Percentiles rank a stretch among this genome's conserved stretches.
Conservation (phyloP, 2,888 invertebrate genomes). For the Axea sp. region DNA sequence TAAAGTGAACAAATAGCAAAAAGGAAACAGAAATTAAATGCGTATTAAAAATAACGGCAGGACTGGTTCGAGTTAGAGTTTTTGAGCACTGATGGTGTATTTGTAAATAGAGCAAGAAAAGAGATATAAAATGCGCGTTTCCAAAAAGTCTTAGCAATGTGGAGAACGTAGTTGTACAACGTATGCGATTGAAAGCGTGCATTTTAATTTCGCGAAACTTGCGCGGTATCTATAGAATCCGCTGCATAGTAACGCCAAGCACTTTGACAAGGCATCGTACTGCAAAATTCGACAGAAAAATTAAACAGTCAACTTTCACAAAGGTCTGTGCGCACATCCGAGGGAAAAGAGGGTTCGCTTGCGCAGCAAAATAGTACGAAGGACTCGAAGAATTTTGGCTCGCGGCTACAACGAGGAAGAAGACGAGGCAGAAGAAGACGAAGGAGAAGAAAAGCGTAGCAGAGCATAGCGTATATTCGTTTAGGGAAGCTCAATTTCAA, state of each 20-base stretch:
- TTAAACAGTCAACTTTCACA: slow-evolving; percentile 61
- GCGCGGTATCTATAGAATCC: slow-evolving; percentile 60
- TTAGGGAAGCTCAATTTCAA: slow-evolving; percentile 79
- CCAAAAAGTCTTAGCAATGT: slow-evolving; percentile 48
- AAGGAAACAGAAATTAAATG: too few species aligned
- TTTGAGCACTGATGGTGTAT: too few species aligned
- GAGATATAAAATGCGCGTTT: slow-evolving; percentile 24
- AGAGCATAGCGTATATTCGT: slow-evolving; percentile 68
- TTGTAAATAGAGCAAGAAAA: slow-evolving; percentile 20
- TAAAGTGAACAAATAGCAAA: too few species aligned
- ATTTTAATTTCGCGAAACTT: slow-evolving; percentile 62
- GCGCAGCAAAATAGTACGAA: slow-evolving; percentile 52
- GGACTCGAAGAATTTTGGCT: slow-evolving; percentile 70
- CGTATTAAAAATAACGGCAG: too few species aligned
- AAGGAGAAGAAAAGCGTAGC: slow-evolving; percentile 45
- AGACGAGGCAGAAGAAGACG: slow-evolving; percentile 30
- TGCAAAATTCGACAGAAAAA: slow-evolving; percentile 61
- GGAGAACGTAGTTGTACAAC: slow-evolving; percentile 43
- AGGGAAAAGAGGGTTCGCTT: slow-evolving; percentile 45
- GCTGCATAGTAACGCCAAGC: slow-evolving; percentile 57
- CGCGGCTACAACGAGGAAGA: slow-evolving; percentile 69
- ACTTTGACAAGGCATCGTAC: slow-evolving; percentile 62
- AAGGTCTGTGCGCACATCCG: slow-evolving; percentile 47
- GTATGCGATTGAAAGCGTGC: slow-evolving; percentile 57
- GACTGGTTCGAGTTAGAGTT: too few species aligned